Base-by-base conservation (phyloP, 1,140 invertebrate species). In the Drosophila azteca region DNA sequence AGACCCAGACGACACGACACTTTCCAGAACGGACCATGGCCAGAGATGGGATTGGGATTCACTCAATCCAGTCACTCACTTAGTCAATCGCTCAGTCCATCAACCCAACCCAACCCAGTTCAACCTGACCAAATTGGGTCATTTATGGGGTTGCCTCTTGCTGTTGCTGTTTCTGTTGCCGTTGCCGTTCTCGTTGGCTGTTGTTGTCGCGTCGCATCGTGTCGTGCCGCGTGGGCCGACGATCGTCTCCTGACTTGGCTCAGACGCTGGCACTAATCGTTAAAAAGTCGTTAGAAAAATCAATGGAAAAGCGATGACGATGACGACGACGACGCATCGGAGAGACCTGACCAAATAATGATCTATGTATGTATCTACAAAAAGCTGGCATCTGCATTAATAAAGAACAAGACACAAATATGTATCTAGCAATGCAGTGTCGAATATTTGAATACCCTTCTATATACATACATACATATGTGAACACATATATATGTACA, bases 261-360 rank as follows among this genome's bases (percentile, higher is more conserved):
- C 73, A 83, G 66, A 79, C 78, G 67, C 69, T 78, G 31, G 62
- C 83, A 82, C 79, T 87, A 73, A 88, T 87, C 83, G 83, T 87
- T 83, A 87, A 87, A 87, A 82, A 79, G 82, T 87, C 74, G 66
- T 87, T 87, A 87, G 66, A 65, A 79, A 65, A 82, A 75, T 88
- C 71, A 65, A 79, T 88, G 66, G 70, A 88, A 88, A 87, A 79
- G 57, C 61, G 70, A 79, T 83, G 78, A 83, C 74, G 79, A 54
- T 58, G 46, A 53, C 61, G 70, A 79, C 79, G 78, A 83, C 74
- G 79, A 54, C 61, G 46, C 45, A 63, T 76, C 11, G 4, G 71
- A 74, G 54, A 31, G 60, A 69, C 52, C 48, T 29, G 53, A 46
- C 41, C 54, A 50, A 45, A 60, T 24, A 77, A 77, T 62, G 58